A percentile compares a stretch with the other conserved stretches of the same genome.
Evolutionary conservation across 2,797 vertebrate species (phyloP).

Genomic region (Poeciliopsis turneri): DNA sequence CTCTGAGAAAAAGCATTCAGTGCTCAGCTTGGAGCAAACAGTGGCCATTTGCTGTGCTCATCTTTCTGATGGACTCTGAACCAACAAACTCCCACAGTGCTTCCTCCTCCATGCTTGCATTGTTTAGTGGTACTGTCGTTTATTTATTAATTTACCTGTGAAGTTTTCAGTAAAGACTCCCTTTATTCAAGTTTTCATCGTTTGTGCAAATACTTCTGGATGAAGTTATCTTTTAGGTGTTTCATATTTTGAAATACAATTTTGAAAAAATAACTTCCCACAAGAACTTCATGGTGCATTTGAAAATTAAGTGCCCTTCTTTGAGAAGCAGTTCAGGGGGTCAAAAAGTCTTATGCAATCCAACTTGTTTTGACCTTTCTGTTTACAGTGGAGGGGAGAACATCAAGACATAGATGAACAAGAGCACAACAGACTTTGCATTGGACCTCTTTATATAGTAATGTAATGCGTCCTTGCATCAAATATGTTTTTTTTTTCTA

Average conservation of each 20-base stretch:
- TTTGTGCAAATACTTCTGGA: not conserved
- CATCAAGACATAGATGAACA: constrained; percentile 49
- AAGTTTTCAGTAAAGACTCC: not conserved
- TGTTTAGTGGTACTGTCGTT: not conserved
- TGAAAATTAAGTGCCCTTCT: not conserved
- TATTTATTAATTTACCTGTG: not conserved
- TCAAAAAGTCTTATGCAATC: not conserved
- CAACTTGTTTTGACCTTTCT: constrained; percentile 25
- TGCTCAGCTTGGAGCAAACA: constrained; percentile 16
- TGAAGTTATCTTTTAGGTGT: not conserved
- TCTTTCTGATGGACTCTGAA: constrained; percentile 29
- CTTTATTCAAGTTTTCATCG: not conserved
- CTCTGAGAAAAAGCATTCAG: constrained; percentile 29
- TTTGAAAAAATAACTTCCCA: not conserved
- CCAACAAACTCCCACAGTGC: constrained; percentile 30
- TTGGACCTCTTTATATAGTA: constrained; percentile 8
- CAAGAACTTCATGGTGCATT: not conserved
- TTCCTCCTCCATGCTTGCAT: not conserved
- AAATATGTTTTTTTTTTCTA: constrained; percentile 11
- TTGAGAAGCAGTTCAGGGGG: not conserved
- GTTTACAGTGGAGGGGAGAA: constrained; percentile 28
- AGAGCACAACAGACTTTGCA: constrained; percentile 42
- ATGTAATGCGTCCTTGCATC: constrained; percentile 1
- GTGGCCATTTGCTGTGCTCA: not conserved
- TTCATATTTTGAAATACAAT: not conserved